phyloP scores from a whole-genome alignment of 2,797 vertebrate species.

The Lacerta bilineata region DNA sequence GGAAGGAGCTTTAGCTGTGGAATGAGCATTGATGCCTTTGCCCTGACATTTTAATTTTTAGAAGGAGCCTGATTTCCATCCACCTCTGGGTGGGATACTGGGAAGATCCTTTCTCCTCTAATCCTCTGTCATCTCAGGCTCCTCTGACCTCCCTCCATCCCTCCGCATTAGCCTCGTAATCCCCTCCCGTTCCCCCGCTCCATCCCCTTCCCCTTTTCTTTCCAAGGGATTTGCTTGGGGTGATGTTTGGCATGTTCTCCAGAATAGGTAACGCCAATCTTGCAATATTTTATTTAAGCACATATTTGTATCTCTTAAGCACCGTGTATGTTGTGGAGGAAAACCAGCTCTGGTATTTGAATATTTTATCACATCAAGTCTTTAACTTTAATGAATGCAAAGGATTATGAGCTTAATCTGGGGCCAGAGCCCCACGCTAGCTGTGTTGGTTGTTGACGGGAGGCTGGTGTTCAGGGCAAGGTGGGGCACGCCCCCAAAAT shows the following conservation, averaged over 20 bases:
- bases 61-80: slow-evolving; percentile 59
- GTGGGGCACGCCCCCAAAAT: too few relatives aligned
- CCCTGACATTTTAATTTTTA: slow-evolving; percentile 66
- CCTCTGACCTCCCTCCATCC: slow-evolving; percentile 86
- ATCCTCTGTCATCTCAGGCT: slow-evolving; percentile 68
- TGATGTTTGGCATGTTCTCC: slow-evolving; percentile 27
- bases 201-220: slow-evolving; percentile 52
- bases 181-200: slow-evolving; percentile 47
- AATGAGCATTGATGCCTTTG: slow-evolving; percentile 51
- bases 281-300: slow-evolving; percentile 29
- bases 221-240: slow-evolving; percentile 49
- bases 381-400: slow-evolving; percentile 36
- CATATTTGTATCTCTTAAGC: slow-evolving; percentile 39
- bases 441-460: slow-evolving; percentile 24
- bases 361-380: slow-evolving; percentile 44
- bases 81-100: slow-evolving; percentile 58
- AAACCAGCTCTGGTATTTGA: neutral
- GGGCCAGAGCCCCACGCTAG: slow-evolving; percentile 21
- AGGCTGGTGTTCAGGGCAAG: neutral
- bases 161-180: slow-evolving; percentile 88
- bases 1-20: slow-evolving; percentile 27
- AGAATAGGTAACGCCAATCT: slow-evolving; percentile 32
- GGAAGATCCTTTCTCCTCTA: slow-evolving; percentile 61
- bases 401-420: slow-evolving; percentile 45
- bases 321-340: neutral